These are phyloP conservation scores for Sander lucioperca DNA, from an alignment of 2,113 vertebrate genomes.

Conservation along the genomic window DNA sequence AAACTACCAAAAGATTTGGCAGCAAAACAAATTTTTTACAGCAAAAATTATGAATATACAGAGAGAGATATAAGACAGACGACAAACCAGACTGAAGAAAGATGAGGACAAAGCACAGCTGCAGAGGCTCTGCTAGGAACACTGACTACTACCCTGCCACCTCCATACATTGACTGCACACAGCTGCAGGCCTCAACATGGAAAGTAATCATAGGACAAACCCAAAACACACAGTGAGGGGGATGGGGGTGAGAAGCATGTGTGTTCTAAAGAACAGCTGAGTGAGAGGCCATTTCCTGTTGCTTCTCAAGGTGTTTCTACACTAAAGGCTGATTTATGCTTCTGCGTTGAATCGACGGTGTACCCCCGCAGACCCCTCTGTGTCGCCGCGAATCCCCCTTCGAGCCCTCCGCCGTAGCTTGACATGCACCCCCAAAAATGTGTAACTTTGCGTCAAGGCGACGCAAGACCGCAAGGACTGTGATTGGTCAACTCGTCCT, in stretches of 20 bases:
- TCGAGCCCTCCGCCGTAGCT: no score
- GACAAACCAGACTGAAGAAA: background rate
- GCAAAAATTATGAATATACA: background rate
- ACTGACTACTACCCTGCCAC: background rate
- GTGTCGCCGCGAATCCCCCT: no score
- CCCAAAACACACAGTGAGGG: background rate
- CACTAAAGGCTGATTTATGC: background rate
- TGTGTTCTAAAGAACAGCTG: slow-evolving; percentile 9
- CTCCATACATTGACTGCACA: background rate
- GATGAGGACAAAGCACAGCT: slow-evolving; percentile 1
- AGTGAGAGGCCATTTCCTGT: background rate
- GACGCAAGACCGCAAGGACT: no score
- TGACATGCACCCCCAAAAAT: no score
- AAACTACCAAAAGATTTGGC: background rate
- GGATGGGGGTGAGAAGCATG: background rate
- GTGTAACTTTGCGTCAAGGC: no score
- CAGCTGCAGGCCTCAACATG: slow-evolving; percentile 9
- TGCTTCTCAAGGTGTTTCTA: background rate
- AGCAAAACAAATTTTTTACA: no score
- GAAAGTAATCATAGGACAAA: background rate
- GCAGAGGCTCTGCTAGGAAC: background rate
- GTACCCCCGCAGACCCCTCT: no score
- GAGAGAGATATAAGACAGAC: background rate
- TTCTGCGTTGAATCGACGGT: no score
- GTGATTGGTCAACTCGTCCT: no score